Base-by-base conservation (phyloP, 2,797 vertebrate genomes). In the Gobio occitaniae region DNA sequence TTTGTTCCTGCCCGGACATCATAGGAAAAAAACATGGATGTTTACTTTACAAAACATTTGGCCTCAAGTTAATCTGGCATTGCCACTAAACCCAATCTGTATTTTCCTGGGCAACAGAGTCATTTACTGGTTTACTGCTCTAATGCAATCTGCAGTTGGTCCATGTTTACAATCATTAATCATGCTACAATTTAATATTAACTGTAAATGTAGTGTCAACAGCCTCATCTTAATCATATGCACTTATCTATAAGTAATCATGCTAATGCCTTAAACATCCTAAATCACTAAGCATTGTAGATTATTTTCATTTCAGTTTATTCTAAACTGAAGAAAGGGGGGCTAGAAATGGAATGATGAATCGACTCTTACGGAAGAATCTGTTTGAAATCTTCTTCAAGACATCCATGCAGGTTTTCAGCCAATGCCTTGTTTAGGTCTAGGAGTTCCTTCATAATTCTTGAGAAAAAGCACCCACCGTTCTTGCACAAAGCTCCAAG, bases 311-410 rank as follows among this genome's bases (percentile, higher is more conserved):
- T 29, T 63, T n/a, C 4, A 63, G 29, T 65, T 32, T 16, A 65
- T 65, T 65, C 6, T 32, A 32, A 65, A 32, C 29, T 65, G 7
- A 29, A 32, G 15, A 66, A 65, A 29, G n/a, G 11, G 4, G 25
- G 11, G 5, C n/a, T 63, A 63, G 25, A 29, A 63, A 8, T 36
- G 29, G 1, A 36, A 66, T 16, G 9, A 69, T 2, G 17, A 63
- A 63, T 47, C 3, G 8, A 12, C 17, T 15, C 78, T 80, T 80
- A 80, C 78, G 61, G 78, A 68, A 80, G 68, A 66, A 50, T 66
- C 29, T 8, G 6, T 3, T 0, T 8, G n/a, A 80, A 80, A 63
- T 65, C 21, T 29, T 47, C 13, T n/a, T 36, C 6, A 32, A 80
- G 50, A 3, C 4, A 13, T 66, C 13, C 7, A 3, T 80, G 29